phyloP scores from a whole-genome alignment of 2,113 vertebrate species.

The Phainopepla nitens region DNA sequence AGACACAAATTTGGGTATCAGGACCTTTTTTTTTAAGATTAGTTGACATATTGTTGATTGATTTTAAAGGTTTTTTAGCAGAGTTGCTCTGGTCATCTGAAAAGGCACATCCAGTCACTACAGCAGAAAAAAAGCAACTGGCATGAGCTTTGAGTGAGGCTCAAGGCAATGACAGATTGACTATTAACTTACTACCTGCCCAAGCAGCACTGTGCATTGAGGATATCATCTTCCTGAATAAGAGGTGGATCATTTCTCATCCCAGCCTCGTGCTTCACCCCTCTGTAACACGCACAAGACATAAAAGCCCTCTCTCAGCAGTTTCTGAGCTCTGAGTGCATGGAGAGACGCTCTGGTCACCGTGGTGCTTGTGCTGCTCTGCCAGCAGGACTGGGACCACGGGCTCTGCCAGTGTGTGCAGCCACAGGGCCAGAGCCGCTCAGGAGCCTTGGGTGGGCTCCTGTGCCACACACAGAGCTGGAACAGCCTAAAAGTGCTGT shows the following conservation, averaged over 20 bases:
- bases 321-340: no score
- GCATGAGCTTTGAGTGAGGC: background rate
- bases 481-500: background rate
- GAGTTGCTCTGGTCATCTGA: background rate
- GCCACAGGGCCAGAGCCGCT: background rate
- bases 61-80: background rate
- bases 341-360: background rate
- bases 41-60: background rate
- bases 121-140: background rate
- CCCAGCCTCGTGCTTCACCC: background rate
- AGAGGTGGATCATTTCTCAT: background rate
- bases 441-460: background rate
- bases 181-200: background rate
- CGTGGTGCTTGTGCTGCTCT: rapidly evolving
- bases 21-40: background rate
- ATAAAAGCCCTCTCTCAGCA: background rate
- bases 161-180: rapidly evolving
- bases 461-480: background rate
- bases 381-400: background rate
- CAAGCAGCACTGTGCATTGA: rapidly evolving
- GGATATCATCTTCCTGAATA: rapidly evolving
- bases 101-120: background rate
- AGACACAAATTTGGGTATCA: background rate
- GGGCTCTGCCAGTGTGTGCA: background rate
- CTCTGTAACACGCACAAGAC: rapidly evolving